These are phyloP conservation scores for Cyprinella venusta DNA, from an alignment of 2,797 vertebrate genomes.

Conservation along the genomic window DNA sequence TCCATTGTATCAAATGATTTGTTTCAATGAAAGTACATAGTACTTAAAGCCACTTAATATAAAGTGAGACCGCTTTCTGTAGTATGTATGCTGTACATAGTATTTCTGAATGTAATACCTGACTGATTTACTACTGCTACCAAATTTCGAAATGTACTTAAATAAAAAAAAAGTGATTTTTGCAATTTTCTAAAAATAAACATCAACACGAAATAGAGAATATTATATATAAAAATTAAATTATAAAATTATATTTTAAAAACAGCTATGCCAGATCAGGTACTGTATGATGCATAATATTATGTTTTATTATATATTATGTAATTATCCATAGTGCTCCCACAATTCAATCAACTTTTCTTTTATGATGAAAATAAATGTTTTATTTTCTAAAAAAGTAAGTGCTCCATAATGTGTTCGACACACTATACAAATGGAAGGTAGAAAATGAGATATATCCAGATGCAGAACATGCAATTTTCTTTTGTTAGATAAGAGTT, in stretches of 20 bases:
- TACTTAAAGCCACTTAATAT: no score
- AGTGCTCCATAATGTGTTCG: background rate
- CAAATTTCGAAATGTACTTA: background rate
- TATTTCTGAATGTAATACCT: background rate
- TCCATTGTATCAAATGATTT: no score
- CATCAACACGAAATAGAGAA: background rate
- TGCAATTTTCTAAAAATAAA: background rate
- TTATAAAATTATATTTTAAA: background rate
- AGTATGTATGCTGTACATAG: background rate
- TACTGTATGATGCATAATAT: no score
- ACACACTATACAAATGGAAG: background rate
- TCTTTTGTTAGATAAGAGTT: no score
- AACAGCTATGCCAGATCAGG: no score
- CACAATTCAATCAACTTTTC: background rate
- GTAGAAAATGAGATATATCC: no score
- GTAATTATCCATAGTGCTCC: no score
- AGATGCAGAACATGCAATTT: no score
- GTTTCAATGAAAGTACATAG: no score
- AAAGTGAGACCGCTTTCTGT: no score
- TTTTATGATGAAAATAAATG: background rate
- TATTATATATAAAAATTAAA: background rate
- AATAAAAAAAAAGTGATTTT: no score
- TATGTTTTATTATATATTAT: no score
- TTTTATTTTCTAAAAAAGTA: background rate
- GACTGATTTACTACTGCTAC: background rate